phyloP scores from a whole-genome alignment of 2,888 invertebrate genomes.

The Latrodectus hesperus region DNA sequence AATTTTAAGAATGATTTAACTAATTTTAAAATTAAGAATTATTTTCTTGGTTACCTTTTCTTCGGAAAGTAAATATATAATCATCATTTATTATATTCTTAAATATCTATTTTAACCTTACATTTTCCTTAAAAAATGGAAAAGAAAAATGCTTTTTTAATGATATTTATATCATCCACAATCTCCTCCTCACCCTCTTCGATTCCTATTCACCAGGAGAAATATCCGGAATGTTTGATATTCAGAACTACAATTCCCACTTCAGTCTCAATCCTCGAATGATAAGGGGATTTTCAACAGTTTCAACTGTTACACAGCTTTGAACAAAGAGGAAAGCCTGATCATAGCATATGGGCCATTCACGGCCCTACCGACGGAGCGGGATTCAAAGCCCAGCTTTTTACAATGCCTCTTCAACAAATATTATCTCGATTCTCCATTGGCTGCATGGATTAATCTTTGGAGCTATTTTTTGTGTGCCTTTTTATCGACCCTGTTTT shows the following conservation, averaged over 20 bases:
- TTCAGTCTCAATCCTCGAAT: background rate
- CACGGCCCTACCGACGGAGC: background rate
- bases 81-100: too few relatives aligned
- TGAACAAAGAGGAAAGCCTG: constrained; percentile 35
- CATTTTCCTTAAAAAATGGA: too few relatives aligned
- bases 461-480: background rate
- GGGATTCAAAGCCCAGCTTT: constrained; percentile 19
- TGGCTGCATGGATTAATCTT: constrained; percentile 33
- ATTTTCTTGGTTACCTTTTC: too few relatives aligned
- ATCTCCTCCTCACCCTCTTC: background rate
- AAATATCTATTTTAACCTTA: too few relatives aligned
- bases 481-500: constrained; percentile 22
- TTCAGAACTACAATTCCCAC: background rate
- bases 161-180: too few relatives aligned
- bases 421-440: constrained; percentile 57
- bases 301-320: constrained; percentile 7
- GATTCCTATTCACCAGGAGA: background rate
- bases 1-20: too few relatives aligned
- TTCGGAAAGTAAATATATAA: too few relatives aligned
- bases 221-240: constrained; percentile 40
- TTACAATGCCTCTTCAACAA: constrained; percentile 23
- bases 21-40: too few relatives aligned
- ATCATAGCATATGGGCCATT: constrained; percentile 29
- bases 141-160: too few relatives aligned
- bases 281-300: background rate